Base-by-base conservation (phyloP, 2,113 vertebrate species). In the Toxotes chatareus region DNA sequence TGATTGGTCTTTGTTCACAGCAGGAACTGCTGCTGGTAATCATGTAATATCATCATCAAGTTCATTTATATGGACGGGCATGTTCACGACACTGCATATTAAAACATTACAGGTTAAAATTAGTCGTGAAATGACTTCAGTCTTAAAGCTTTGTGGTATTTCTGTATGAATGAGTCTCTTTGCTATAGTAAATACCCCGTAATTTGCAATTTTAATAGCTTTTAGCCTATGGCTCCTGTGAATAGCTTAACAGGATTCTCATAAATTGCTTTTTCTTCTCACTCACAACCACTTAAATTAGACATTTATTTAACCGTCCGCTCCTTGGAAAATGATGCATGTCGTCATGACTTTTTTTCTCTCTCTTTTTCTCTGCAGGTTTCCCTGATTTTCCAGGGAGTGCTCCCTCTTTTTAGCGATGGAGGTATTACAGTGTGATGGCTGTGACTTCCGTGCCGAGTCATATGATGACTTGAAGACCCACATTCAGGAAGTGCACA, bases 381-480 rank as follows among this genome's bases (percentile, higher is more conserved):
- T 96, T 96, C 96, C 96, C 96, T 97, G 94, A 98, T 97, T 97
- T 97, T 95, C 97, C 96, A 96, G 93, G 88, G 95, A 95, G 87
- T 73, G 85, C 78, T 82, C 67, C 84, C 91, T 68, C 83, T 71
- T 80, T 88, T 92, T 75, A 94, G 95, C 87, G 90, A 99, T 99
- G 98, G 98, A 99, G 95, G 97, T 97, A 92, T 95, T 99, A 86
- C 98, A 99, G 93, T 99, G 98, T 80, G 98, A 99, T 92, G 97
- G 98, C 91, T 99, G 98, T 82, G 98, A 99, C 95, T 99, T 99
- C 93, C 96, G 97, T 89, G 98, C 97, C 56, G 97, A 98, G 40
- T 97, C 98, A 69, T 97, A 98, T 0, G 98, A 99, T 88, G 98
- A 99, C 86, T 95, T 99, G 74, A 99, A 99, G 92, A 94, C 95